Evolutionary conservation across 2,797 vertebrate genomes (phyloP).

Genomic region (Eidolon dupreanum): DNA sequence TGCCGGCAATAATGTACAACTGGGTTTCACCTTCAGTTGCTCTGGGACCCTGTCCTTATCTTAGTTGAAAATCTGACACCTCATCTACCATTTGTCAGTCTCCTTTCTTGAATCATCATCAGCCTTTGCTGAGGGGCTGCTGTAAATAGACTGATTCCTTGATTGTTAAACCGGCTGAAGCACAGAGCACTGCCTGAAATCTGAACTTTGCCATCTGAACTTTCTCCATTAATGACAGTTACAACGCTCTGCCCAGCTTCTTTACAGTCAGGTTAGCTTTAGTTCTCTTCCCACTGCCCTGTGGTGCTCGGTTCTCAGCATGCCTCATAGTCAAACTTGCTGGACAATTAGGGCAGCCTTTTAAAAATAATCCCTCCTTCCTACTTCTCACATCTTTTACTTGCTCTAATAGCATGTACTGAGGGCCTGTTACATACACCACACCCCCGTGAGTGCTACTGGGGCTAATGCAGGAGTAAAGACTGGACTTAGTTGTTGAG

Average conservation of each 20-base stretch:
- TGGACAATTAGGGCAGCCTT: background rate
- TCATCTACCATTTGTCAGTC: background rate
- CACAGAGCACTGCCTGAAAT: background rate
- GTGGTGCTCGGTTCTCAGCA: background rate
- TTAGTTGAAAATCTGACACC: background rate
- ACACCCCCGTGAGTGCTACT: rapidly evolving
- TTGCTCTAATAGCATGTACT: background rate
- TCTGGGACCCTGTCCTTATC: background rate
- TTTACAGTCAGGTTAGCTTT: background rate
- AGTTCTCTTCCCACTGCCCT: background rate
- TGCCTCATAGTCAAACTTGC: background rate
- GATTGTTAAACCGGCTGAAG: background rate
- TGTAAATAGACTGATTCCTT: background rate
- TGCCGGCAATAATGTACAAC: background rate
- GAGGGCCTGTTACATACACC: background rate
- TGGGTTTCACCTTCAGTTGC: background rate
- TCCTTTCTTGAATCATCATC: background rate
- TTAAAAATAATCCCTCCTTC: background rate
- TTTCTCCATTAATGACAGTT: background rate
- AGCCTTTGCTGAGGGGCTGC: background rate
- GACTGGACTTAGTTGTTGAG: background rate
- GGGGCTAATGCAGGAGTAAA: background rate
- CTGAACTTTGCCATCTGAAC: background rate
- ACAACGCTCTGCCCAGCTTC: background rate
- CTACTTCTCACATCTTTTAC: background rate